Base-by-base conservation (phyloP, 2,113 vertebrate genomes). In the Romanogobio albipinnatus region DNA sequence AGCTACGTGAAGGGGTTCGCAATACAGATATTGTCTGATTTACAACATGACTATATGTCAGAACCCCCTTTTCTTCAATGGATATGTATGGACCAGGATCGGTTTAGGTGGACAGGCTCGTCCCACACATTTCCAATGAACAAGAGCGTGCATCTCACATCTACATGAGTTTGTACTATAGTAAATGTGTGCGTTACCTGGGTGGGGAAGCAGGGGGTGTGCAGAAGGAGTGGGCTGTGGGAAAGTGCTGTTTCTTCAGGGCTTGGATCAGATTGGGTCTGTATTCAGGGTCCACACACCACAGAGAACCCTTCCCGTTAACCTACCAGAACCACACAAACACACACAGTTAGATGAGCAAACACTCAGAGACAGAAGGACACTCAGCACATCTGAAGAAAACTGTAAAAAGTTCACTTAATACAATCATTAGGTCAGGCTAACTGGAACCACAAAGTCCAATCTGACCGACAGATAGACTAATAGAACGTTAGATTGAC, bases 251-350 rank as follows among this genome's bases (percentile, higher is more conserved):
- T 91, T 99, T 99, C 92, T 97, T 98, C 92, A 99, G 95, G 33
- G 98, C 98, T 93, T 99, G 98, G 88, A 98, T 95, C 84, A 99
- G 96, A 90, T 96, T 99, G 76, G 98, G 98, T 87, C 98, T 97
- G 58, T 99, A 98, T 90, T 98, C 97, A 0, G 98, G 98, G 93
- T 99, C 97, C 81, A 99, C 97, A 1, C 98, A 98, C 98, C 98
- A 99, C 73, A 99, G 92, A 0, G 98, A 99, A 86, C 98, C 98
- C 94, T 99, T 99, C 68, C 98, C 98, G 84, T 97, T 99, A 87
- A 97, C 96, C 98, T 99, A 93, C 53, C 14, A 45, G 5, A 61
- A 36, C 4, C 17, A 76, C 29, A 78, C 9, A 61, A 19, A 51
- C 24, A 51, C 56, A 24, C 49, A 73, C 39, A 8, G 39, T n/a